Conservation (phyloP, 2,888 invertebrate genomes). For the Ophraella communa region DNA sequence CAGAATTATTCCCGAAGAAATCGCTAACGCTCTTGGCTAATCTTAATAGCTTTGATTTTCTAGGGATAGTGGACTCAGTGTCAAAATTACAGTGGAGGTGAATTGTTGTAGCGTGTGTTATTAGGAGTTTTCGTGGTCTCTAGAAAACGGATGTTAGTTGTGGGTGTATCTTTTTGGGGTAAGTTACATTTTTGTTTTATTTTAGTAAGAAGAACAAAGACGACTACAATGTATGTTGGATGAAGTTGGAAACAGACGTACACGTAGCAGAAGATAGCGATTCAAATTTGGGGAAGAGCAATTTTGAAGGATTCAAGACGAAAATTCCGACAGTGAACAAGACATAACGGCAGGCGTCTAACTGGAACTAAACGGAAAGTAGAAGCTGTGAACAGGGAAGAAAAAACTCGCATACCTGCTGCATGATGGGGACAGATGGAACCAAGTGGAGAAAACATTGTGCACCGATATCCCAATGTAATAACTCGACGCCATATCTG, state of each 20-base stretch:
- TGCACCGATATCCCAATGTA: not conserved
- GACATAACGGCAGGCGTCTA: constrained; percentile 5
- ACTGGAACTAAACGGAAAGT: constrained; percentile 8
- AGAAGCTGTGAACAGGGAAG: not conserved
- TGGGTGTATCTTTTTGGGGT: not conserved
- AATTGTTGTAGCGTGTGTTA: no score
- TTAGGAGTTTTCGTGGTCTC: no score
- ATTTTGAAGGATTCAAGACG: constrained; percentile 6
- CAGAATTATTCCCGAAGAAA: constrained; percentile 2
- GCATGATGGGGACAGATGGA: constrained; percentile 7
- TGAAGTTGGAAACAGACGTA: constrained; percentile 6
- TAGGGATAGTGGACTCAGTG: constrained; percentile 2
- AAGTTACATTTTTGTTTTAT: constrained; percentile 4
- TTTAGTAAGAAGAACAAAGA: not conserved
- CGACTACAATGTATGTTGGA: no score
- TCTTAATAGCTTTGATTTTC: not conserved
- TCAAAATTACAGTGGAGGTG: no score
- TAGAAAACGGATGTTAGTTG: constrained; percentile 12
- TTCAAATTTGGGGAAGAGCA: constrained; percentile 1
- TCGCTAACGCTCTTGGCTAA: not conserved
- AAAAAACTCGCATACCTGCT: constrained; percentile 11
- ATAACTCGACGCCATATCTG: no score
- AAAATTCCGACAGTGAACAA: constrained; percentile 16
- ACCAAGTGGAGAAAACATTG: no score
- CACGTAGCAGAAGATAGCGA: constrained; percentile 16